Base-by-base conservation (phyloP, 2,888 invertebrate species). In the Iselma pallidipennis region DNA sequence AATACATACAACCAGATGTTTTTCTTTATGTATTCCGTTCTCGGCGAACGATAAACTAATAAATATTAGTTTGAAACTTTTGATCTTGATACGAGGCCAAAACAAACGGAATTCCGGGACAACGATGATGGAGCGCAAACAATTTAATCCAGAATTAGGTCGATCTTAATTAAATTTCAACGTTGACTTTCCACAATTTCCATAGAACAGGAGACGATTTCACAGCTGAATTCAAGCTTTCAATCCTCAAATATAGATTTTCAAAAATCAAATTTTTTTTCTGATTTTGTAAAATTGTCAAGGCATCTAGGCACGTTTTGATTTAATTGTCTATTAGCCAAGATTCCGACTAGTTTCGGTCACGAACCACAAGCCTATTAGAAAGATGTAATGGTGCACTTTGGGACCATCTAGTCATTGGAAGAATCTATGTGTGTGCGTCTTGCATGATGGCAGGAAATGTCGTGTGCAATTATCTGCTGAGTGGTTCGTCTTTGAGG, bases 351-450 rank as follows among this genome's bases (percentile, higher is more conserved):
- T 68, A 62, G 73, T 68, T 71, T 72, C 70, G 72, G 75, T 74
- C 75, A 75, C 74, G 75, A 72, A 74, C 73, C 69, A 60, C 73
- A 71, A 10, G 67, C 71, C 72, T 69, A 74, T 74, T 75, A 74
- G 71, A 65, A n/a, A 71, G 68, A 71, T 67, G 74, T 75, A 75
- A 76, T 75, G 68, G 73, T 62, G 73, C 74, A 74, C 75, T 75
- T 70, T 66, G 65, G 66, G 69, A 71, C 64, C 58, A 70, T 71
- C 68, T 66, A 69, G 70, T 69, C 70, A 68, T 73, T 71, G 69
- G 71, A 74, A 74, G 74, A 76, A 74, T 74, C 73, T 72, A 42
- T 45, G 4, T 45, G 10, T 45, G 45, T 45, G 70, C 71, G 72
- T 71, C 71, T 69, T 69, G 66, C 69, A 67, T 69, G 71, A 71